Percentiles rank a stretch among this genome's conserved stretches.
Evolutionary conservation across 2,888 invertebrate genomes (phyloP).

Genomic region (Latrodectus hesperus): DNA sequence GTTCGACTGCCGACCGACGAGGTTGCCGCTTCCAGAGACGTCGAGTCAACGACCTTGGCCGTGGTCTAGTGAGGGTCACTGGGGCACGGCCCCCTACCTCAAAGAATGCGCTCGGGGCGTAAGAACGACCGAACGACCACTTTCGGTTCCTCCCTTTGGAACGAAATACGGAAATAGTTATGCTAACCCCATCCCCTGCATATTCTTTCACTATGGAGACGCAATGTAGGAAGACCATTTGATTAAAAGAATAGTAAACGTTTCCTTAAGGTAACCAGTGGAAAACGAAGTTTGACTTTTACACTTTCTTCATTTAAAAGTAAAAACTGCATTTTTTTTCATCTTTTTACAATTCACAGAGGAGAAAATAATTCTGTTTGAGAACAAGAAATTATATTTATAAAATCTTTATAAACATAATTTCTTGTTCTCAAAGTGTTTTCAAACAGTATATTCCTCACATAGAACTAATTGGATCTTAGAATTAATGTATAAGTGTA

Average conservation of each 20-base stretch:
- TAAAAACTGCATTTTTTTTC: background rate
- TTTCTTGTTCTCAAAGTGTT: too few relatives aligned
- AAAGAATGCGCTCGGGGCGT: conserved; percentile 32
- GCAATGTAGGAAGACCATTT: too few relatives aligned
- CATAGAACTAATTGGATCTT: too few relatives aligned
- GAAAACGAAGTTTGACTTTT: background rate
- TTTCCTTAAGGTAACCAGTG: background rate
- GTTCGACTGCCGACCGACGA: conserved; percentile 25
- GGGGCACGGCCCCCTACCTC: conserved; percentile 37
- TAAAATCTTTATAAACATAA: too few relatives aligned
- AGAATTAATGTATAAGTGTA: too few relatives aligned
- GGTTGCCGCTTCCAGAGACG: background rate
- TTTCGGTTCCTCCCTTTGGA: conserved; percentile 25
- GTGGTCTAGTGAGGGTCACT: conserved; percentile 55
- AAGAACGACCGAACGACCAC: conserved; percentile 43
- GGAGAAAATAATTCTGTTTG: too few relatives aligned
- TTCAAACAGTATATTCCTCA: too few relatives aligned
- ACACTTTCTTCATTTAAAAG: background rate
- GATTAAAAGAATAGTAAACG: background rate
- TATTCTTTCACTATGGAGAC: too few relatives aligned
- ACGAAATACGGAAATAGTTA: background rate
- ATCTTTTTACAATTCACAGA: too few relatives aligned
- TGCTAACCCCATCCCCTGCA: background rate
- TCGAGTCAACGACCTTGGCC: conserved; percentile 61
- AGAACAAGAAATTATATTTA: too few relatives aligned